Evolutionary conservation across 2,797 vertebrate species (phyloP), one percentile per base, ranked within the genome.

Genomic region (Chelonia mydas): DNA sequence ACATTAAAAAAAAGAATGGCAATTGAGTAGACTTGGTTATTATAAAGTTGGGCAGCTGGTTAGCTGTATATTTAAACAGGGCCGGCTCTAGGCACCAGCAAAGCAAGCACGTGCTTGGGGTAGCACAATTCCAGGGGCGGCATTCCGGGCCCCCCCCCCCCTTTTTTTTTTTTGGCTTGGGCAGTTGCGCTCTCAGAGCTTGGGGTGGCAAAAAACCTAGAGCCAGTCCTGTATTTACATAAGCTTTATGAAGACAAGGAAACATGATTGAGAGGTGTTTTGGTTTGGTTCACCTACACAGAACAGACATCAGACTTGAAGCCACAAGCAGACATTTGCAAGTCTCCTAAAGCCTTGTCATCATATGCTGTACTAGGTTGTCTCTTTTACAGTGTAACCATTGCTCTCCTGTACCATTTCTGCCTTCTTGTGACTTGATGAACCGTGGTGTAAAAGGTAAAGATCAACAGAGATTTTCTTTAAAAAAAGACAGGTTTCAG

Each of bases 351-450:
- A 95, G 89, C 88, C 91, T 91, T 91, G 91, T 83, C 95, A 96
- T 96, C 89, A 95, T 81, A 91, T 16, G 55, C 92, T 84, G 95
- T 80, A 96, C 93, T 94, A 95, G 92, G 94, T 87, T 95, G 90
- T 96, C 95, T 94, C 87, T 95, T 96, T 87, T 87, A 90, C 90
- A 84, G 95, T 96, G 93, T 94, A 92, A 92, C 96, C 94, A 92
- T 28, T 94, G 92, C 92, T 93, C 92, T 93, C 11, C 84, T 57
- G 92, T 55, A 68, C 61, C 55, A 86, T 72, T 81, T 90, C 94
- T 97, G 91, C 93, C 83, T 95, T 95, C 88, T 74, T 87, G 81
- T 79, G 95, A 90, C 92, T 88, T 93, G 94, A 94, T 87, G 87
- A 95, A 94, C 90, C 90, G 87, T 78, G 25, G 0, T 74, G 91